These are phyloP conservation scores for Caloenas nicobarica DNA, from an alignment of 2,113 vertebrate genomes.

Conservation along the genomic window DNA sequence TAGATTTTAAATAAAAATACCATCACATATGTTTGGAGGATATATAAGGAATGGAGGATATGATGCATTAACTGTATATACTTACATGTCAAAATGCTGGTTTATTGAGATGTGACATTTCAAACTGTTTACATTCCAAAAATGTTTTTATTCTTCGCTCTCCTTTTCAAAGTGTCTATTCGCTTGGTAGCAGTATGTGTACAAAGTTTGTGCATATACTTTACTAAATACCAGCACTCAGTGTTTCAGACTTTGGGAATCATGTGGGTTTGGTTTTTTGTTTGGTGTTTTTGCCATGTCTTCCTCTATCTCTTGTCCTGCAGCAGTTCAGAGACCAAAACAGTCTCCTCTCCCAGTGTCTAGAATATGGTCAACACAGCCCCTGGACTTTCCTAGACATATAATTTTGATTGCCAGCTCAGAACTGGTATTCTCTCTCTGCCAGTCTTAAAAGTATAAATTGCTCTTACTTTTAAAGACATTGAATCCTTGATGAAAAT, in stretches of 20 bases:
- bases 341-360: neutral
- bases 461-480: neutral
- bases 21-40: neutral
- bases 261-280: neutral
- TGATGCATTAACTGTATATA: neutral
- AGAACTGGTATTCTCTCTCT: neutral
- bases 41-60: neutral
- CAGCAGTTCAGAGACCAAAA: neutral
- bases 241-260: neutral
- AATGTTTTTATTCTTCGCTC: neutral
- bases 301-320: neutral
- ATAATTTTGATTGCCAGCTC: neutral
- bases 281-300: neutral
- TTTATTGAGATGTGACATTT: neutral
- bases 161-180: neutral
- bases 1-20: neutral
- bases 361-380: neutral
- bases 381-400: neutral
- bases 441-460: neutral
- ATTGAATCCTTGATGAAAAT: neutral
- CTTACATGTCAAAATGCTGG: neutral
- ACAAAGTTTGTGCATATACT: neutral
- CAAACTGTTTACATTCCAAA: neutral
- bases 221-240: neutral
- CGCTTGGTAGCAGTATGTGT: neutral